Base-by-base conservation (phyloP, 2,888 invertebrate genomes). In the Drosophila subquinaria region DNA sequence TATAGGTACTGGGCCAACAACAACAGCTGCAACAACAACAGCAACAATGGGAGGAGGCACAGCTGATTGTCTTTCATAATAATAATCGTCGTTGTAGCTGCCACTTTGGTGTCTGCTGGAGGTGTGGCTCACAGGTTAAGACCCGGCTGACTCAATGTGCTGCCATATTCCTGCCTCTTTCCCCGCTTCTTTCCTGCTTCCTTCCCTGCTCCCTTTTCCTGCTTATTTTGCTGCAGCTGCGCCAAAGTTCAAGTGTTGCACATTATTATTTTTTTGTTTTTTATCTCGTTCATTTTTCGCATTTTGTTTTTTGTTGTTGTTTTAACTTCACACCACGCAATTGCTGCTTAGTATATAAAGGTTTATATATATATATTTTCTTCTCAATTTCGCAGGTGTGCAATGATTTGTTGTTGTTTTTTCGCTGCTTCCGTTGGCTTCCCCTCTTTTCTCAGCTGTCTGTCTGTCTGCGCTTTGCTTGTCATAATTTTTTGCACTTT, bases 401-500 rank as follows among this genome's bases (percentile, higher is more conserved):
- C 79, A 56, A 82, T 69, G 76, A 78, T 80, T 51, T 61, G 62
- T 48, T 72, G 62, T 67, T 72, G 53, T 61, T 73, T 65, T 42
- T 51, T 38, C 56, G 43, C 69, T 73, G 82, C 86, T 87, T 85
- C 85, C 82, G 82, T 88, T 83, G 55, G 57, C 30, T 36, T 47
- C 50, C 38, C 43, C 36, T 13, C 15, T 23, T 33, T 48, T 52
- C 45, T 52, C 50, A 35, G 33, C 27, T 27, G 5, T 27, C 27
- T 23, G 23, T 23, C 60, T 51, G 40, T 65, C 50, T 75, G 66
- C n/a, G 42, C 59, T 33, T 47, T 40, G 30, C 56, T 77, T 83
- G 81, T 88, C 84, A 88, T 89, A 85, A 87, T 89, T 87, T 88
- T 85, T 85, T 87, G 88, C 89, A 85, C 87, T 88, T 88, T 70